phyloP scores from a whole-genome alignment of 64 coral and sea anemone genomes.

The Pachyseris speciosa region DNA sequence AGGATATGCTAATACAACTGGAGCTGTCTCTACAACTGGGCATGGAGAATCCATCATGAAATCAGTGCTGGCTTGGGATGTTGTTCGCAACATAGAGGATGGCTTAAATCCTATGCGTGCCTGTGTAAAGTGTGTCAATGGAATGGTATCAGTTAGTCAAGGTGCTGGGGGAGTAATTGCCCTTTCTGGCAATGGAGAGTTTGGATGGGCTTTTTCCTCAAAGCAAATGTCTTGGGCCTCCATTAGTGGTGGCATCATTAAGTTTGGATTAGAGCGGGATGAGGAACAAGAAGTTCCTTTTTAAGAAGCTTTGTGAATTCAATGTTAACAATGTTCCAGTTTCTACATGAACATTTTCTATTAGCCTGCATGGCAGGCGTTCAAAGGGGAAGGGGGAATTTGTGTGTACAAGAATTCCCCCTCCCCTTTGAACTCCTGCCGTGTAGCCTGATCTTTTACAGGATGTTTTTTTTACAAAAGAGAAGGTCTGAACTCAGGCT shows the following conservation, averaged over 20 bases:
- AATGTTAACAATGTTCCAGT: no score
- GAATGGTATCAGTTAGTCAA: slow-evolving; percentile 59
- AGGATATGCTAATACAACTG: slow-evolving; percentile 27
- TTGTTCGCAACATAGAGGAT: slow-evolving; percentile 74
- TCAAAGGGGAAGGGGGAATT: no score
- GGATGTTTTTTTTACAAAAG: no score
- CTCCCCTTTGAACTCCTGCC: no score
- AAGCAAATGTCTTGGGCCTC: slow-evolving; percentile 83
- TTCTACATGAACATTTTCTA: no score
- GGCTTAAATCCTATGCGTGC: slow-evolving; percentile 51
- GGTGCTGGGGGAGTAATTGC: slow-evolving; percentile 91
- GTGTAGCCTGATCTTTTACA: no score
- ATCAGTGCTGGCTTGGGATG: slow-evolving; percentile 81
- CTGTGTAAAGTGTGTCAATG: slow-evolving; percentile 64
- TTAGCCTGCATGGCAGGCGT: no score
- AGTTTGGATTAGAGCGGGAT: slow-evolving; percentile 60
- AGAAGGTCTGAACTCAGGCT: no score
- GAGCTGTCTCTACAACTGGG: slow-evolving; percentile 25
- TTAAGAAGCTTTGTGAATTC: no score
- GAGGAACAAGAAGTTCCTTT: slow-evolving; percentile 35
- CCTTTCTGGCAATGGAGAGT: slow-evolving; percentile 72
- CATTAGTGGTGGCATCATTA: slow-evolving; percentile 54
- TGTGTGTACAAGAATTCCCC: no score
- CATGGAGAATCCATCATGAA: slow-evolving; percentile 84
- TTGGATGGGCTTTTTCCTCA: slow-evolving; percentile 76